These are phyloP conservation scores for Babyrousa celebensis DNA, from an alignment of 2,797 vertebrate genomes.

Conservation along the genomic window DNA sequence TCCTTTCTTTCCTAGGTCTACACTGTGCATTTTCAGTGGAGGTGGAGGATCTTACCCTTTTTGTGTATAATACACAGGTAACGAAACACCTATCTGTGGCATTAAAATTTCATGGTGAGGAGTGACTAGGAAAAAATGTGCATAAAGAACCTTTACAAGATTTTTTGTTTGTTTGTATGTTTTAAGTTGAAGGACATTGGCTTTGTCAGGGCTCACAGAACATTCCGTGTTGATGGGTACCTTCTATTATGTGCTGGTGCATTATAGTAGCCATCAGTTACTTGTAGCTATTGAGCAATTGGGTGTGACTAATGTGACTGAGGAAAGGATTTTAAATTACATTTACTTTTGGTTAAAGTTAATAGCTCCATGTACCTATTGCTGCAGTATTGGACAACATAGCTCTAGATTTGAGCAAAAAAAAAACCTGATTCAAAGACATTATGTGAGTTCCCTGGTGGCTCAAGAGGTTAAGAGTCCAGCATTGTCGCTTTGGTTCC, in stretches of 20 bases:
- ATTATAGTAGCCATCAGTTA: not conserved
- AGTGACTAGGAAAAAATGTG: not conserved
- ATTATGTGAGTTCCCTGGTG: not conserved
- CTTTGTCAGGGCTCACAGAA: not conserved
- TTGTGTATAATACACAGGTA: not conserved
- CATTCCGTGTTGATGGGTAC: not conserved
- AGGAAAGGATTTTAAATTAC: not conserved
- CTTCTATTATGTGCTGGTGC: not conserved
- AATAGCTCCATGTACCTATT: not conserved
- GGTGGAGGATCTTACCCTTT: not conserved
- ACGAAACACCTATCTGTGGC: not conserved
- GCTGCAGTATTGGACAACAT: not conserved
- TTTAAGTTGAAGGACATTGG: not conserved
- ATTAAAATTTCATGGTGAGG: not conserved
- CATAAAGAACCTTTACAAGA: not conserved
- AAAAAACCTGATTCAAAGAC: not conserved
- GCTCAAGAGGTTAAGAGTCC: too few species aligned
- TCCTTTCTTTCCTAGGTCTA: not conserved
- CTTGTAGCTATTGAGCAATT: not conserved
- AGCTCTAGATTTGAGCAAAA: not conserved
- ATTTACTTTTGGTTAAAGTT: constrained; percentile 35
- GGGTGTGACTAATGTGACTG: not conserved
- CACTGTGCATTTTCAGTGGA: not conserved
- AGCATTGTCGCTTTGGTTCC: too few species aligned
- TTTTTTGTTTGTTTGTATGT: not conserved